phyloP scores from a whole-genome alignment of 2,888 invertebrate genomes.

The Drosophila suboccidentalis region DNA sequence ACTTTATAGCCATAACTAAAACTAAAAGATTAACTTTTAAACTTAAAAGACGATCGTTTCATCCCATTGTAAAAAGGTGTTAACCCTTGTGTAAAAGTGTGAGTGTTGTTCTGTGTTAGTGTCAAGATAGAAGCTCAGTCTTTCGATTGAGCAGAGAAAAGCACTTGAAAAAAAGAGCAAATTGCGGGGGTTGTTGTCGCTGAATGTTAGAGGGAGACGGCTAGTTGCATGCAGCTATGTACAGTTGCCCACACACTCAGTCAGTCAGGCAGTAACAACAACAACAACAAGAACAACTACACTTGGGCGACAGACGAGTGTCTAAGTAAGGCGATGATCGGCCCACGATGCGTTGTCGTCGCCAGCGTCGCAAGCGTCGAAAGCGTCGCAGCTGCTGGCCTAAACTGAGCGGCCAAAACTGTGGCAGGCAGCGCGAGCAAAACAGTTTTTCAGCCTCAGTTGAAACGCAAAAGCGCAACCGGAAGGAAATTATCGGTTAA shows the following conservation, averaged over 20 bases:
- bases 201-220: conserved; percentile 46
- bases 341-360: conserved; percentile 70
- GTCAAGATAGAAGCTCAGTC: conserved; percentile 69
- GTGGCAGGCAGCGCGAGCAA: conserved; percentile 49
- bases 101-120: conserved; percentile 29
- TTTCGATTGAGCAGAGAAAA: conserved; percentile 62
- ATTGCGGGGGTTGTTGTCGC: conserved; percentile 68
- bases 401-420: conserved; percentile 33
- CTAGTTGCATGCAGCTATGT: conserved; percentile 58
- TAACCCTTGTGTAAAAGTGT: conserved; percentile 41
- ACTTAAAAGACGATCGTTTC: neutral
- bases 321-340: conserved; percentile 82
- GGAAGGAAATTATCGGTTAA: conserved; percentile 79
- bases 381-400: conserved; percentile 20
- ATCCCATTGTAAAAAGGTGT: conserved; percentile 56
- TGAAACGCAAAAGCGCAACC: conserved; percentile 80
- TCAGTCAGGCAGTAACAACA: conserved; percentile 6
- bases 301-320: conserved; percentile 77
- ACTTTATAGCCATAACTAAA: neutral
- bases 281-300: conserved; percentile 31
- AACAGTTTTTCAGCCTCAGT: conserved; percentile 76
- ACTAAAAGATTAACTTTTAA: neutral
- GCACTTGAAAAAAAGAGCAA: conserved; percentile 56
- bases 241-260: conserved; percentile 73
- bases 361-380: conserved; percentile 15